Evolutionary conservation across 2,797 vertebrate genomes (phyloP).

Genomic region (Myotis planiceps): DNA sequence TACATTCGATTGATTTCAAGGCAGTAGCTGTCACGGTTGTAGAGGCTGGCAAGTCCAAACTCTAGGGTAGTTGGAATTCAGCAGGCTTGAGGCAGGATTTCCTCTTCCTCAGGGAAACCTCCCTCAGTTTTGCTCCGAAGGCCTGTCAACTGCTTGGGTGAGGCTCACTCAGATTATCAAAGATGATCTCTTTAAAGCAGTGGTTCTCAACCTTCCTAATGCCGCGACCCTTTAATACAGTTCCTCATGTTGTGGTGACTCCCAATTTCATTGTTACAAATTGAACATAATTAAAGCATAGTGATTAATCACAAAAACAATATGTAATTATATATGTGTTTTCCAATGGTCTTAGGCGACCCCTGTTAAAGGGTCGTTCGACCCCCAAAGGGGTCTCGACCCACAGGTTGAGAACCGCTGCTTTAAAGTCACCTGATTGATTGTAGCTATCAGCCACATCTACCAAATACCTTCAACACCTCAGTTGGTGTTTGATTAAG

Average conservation of each 20-base stretch:
- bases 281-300: too few species aligned
- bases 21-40: not conserved
- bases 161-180: not conserved
- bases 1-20: not conserved
- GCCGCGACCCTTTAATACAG: too few species aligned
- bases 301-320: too few species aligned
- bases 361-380: too few species aligned
- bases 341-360: too few species aligned
- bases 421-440: not conserved
- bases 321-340: too few species aligned
- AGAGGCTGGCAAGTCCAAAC: not conserved
- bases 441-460: not conserved
- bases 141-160: not conserved
- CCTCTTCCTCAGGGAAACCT: not conserved
- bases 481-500: not conserved
- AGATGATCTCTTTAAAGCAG: not conserved
- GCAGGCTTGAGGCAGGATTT: not conserved
- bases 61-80: not conserved
- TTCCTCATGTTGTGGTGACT: too few species aligned
- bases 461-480: not conserved
- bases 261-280: too few species aligned
- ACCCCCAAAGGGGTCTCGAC: too few species aligned
- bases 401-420: too few species aligned
- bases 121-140: not conserved
- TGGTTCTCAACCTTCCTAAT: too few species aligned